Evolutionary conservation across 2,797 vertebrate species (phyloP).

Genomic region (Sarcoramphus papa): DNA sequence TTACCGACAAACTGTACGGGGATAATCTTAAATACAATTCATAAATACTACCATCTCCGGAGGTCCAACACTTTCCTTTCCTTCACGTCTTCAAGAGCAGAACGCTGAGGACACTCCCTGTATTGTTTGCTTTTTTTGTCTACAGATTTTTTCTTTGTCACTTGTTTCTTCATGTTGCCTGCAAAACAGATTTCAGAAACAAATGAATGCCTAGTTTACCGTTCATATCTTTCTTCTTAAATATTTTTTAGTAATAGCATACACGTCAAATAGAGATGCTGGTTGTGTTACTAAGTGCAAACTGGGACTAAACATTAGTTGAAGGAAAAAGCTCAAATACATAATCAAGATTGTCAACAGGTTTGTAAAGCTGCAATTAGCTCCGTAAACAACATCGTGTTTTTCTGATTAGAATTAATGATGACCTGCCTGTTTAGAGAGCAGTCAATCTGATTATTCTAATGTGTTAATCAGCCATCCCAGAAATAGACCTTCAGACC

Average conservation of each 20-base stretch:
- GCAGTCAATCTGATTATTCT: conserved; percentile 25
- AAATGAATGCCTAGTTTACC: not conserved
- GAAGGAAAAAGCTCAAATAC: not conserved
- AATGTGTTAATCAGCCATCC: not conserved
- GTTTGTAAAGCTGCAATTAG: not conserved
- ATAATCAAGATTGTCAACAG: not conserved
- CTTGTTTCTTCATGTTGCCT: conserved; percentile 89
- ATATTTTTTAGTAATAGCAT: not conserved
- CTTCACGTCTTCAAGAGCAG: conserved; percentile 88
- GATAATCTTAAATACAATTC: not conserved
- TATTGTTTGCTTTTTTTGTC: conserved; percentile 86
- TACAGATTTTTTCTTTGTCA: conserved; percentile 85
- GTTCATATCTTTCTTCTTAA: not conserved
- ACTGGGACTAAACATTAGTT: not conserved
- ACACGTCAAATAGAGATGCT: not conserved
- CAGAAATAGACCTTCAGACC: not conserved
- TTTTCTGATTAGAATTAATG: not conserved
- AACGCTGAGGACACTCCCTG: conserved; percentile 80
- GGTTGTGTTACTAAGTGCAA: not conserved
- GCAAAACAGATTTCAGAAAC: conserved; percentile 43
- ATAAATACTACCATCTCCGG: conserved; percentile 87
- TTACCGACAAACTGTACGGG: not conserved
- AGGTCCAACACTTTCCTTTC: conserved; percentile 96
- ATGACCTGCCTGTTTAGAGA: not conserved
- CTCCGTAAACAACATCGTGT: not conserved